Evolutionary conservation across 2,797 vertebrate species (phyloP), one percentile per base, ranked within the genome.

Genomic region (Acanthurus tractus): DNA sequence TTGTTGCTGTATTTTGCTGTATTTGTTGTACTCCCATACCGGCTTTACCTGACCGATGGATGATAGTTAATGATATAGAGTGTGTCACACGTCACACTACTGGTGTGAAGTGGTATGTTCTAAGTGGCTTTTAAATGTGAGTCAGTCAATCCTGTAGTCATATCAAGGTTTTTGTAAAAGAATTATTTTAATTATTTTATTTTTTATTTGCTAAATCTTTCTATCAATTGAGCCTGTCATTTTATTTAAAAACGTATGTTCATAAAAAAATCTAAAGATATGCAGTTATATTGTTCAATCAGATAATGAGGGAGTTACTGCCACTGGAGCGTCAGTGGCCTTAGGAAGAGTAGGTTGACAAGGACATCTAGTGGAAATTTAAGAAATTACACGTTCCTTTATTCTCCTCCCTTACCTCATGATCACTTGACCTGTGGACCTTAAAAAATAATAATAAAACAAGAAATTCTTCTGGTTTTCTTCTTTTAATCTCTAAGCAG

Each of bases 281-380:
- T 8, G 11, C 14, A 6, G 18, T 6, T 4, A 50, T 57, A 11
- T 50, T 20, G 20, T 5, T 34, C 52, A 73, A 3, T 34, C 3
- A 20, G 14, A 15, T 15, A 4, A 8, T 15, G 46, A 4, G 13
- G 14, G 8, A 2, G 17, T 7, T 1, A n/a, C 13, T 36, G 6
- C 1, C 9, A n/a, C 29, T 54, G 17, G 6, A 45, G 13, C 34
- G 0, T 11, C 34, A 64, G 15, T 4, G 13, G 38, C 2, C n/a
- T 36, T 0, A 14, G 22, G 23, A 48, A 66, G n/a, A 46, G 17
- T 23, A 67, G 55, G 29, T 18, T 55, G 49, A 76, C 67, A 70
- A 83, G 74, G 91, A 81, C 90, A 89, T 89, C 92, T 92, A 63
- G 80, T 91, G 92, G 79, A 71, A 8, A 18, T 0, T 36, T 3